A percentile compares a stretch with the other conserved stretches of the same genome.
phyloP scores from a whole-genome alignment of 2,888 invertebrate species.

The Synanthedon tipuliformis region DNA sequence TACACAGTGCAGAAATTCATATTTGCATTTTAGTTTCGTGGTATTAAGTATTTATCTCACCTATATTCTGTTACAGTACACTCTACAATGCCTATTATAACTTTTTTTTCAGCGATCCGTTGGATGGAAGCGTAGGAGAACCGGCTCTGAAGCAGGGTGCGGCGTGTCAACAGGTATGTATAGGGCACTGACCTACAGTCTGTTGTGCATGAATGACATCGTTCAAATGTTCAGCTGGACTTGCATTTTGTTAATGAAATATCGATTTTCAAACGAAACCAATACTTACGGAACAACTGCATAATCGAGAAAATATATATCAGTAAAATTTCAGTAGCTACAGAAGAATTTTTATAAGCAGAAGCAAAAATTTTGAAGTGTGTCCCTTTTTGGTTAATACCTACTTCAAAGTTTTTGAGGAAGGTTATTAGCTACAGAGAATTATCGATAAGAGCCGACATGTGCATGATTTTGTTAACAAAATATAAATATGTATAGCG shows the following conservation, averaged over 20 bases:
- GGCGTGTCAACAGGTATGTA: slow-evolving; percentile 58
- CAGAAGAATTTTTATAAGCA: no score
- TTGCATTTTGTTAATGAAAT: slow-evolving; percentile 21
- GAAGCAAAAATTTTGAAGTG: no score
- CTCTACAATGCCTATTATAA: slow-evolving; percentile 6
- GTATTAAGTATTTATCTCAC: not conserved
- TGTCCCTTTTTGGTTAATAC: no score
- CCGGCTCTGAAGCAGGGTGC: slow-evolving; percentile 47
- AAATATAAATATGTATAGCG: no score
- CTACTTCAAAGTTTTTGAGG: no score
- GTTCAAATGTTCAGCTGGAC: slow-evolving; percentile 27
- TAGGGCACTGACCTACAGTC: slow-evolving; percentile 64
- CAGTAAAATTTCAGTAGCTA: no score
- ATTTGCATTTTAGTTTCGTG: not conserved
- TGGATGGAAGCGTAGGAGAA: slow-evolving; percentile 32
- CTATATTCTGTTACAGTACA: not conserved
- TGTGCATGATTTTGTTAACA: no score
- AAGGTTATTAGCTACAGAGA: no score
- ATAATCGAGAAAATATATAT: no score
- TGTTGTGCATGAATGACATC: slow-evolving; percentile 21
- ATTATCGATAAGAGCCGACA: no score
- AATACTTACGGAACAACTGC: no score
- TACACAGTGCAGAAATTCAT: no score
- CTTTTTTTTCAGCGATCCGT: slow-evolving; percentile 20
- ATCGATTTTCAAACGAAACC: slow-evolving; percentile 14